Evolutionary conservation across 1,140 invertebrate species (phyloP), one percentile per base, ranked within the genome.

Genomic region (Papilio helenus): DNA sequence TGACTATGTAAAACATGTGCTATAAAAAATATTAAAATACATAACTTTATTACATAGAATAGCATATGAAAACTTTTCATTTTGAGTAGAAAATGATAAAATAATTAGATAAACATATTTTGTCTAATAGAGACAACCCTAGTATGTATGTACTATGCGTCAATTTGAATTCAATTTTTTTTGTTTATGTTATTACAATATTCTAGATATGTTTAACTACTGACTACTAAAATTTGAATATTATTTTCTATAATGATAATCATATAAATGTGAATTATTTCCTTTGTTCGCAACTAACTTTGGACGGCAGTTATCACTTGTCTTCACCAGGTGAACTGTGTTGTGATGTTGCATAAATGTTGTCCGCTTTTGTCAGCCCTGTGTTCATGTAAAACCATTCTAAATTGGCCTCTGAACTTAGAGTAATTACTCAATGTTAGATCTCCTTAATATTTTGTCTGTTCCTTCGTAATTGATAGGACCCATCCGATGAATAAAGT

Each of bases 191-290:
- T 61, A 58, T 20, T 61, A 2, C 23, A 2, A 61, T 14, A 61
- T 10, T 23, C 9, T 12, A 39, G 4, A 61, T 61, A 61, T 61
- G 12, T 49, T 5, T 49, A 12, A 61, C 23, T 26, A 49, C 12
- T 65, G 26, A 4, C 12, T 65, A 65, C 23, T 68, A 34, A 29
- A 5, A 68, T 2, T 61, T 26, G 23, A 29, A n/a, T 26, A 26
- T 61, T 20, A 23, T 68, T 68, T 68, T 65, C 80, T 81, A 46
- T 23, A n/a, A 26, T 73, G n/a, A 46, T 55, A 16, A n/a, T 49
- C 49, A 20, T 18, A 29, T 34, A 68, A 68, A 26, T 72, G 16
- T 26, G 18, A 44, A 44, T 73, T 20, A 46, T 73, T 73, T 73
- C 44, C 0, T 42, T 73, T 73, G 51, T 68, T 68, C 61, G 26